Percentiles rank a stretch among this genome's conserved stretches.
phyloP scores from a whole-genome alignment of 2,113 vertebrate genomes.

The Benitochromis conjunctus region DNA sequence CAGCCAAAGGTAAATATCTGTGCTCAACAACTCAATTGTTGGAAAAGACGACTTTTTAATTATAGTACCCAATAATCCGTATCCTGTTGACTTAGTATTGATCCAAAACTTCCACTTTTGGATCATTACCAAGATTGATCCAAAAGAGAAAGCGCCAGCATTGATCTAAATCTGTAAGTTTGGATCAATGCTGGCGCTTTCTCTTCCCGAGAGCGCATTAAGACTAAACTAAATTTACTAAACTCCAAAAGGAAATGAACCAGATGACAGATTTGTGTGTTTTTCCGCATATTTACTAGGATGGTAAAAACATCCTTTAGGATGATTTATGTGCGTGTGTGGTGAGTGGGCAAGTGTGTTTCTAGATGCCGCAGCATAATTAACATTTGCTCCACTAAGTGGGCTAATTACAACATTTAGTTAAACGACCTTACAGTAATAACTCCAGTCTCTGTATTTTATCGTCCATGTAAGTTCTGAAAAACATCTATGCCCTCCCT shows the following conservation, averaged over 20 bases:
- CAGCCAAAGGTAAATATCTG: not conserved
- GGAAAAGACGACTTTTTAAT: not conserved
- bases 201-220: not conserved
- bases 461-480: not conserved
- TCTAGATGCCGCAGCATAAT: not conserved
- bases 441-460: not conserved
- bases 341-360: not conserved
- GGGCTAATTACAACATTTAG: conserved; percentile 11
- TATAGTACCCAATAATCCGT: not conserved
- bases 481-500: not conserved
- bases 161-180: not conserved
- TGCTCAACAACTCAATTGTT: not conserved
- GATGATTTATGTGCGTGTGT: not conserved
- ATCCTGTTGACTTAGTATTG: not conserved
- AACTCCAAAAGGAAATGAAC: not conserved
- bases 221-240: not conserved
- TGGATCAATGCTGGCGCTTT: not conserved
- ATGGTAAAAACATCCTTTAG: not conserved
- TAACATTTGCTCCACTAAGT: not conserved
- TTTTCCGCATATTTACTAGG: not conserved
- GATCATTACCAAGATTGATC: not conserved
- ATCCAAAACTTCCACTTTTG: not conserved
- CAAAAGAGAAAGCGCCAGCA: not conserved
- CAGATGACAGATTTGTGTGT: not conserved
- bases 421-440: not conserved